Evolutionary conservation across 2,888 invertebrate species (phyloP).

Genomic region (Buathra laborator): DNA sequence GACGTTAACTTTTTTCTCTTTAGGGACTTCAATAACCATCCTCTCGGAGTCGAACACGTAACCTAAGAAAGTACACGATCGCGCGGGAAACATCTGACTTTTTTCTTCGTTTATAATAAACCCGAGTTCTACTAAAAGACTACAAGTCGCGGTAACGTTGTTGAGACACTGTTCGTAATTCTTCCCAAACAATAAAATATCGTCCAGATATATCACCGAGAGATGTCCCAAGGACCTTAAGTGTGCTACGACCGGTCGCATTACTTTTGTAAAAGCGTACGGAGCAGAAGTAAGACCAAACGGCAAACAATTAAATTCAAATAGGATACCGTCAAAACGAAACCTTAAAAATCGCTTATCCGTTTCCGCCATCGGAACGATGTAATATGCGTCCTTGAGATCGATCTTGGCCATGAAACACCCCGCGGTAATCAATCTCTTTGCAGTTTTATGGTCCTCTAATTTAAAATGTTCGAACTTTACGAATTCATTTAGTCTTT

Average conservation of each 20-base stretch:
- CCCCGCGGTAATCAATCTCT: conserved; percentile 33
- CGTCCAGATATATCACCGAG: conserved; percentile 59
- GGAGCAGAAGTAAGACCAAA: conserved; percentile 34
- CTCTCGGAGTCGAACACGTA: too few species aligned
- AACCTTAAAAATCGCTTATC: conserved; percentile 51
- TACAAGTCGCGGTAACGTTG: conserved; percentile 21
- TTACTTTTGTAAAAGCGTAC: conserved; percentile 56
- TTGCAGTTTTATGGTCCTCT: conserved; percentile 71
- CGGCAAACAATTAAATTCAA: too few species aligned
- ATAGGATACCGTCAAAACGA: conserved; percentile 14
- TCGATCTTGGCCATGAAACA: conserved; percentile 52
- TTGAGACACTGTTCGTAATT: conserved; percentile 16
- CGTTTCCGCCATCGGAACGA: conserved; percentile 34
- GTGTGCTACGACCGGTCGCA: conserved; percentile 40
- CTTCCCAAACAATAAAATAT: conserved; percentile 48
- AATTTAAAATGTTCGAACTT: conserved; percentile 72
- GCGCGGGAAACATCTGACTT: too few species aligned
- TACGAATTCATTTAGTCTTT: conserved; percentile 72
- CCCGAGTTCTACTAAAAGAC: conserved; percentile 25
- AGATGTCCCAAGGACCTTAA: conserved; percentile 39
- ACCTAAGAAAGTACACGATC: too few species aligned
- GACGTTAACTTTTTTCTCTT: conserved; percentile 17
- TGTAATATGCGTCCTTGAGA: conserved; percentile 5
- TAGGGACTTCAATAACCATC: conserved; percentile 25
- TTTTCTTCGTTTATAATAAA: conserved; percentile 48